Conservation (phyloP, 2,888 invertebrate genomes). For the Melinaea menophilus region DNA sequence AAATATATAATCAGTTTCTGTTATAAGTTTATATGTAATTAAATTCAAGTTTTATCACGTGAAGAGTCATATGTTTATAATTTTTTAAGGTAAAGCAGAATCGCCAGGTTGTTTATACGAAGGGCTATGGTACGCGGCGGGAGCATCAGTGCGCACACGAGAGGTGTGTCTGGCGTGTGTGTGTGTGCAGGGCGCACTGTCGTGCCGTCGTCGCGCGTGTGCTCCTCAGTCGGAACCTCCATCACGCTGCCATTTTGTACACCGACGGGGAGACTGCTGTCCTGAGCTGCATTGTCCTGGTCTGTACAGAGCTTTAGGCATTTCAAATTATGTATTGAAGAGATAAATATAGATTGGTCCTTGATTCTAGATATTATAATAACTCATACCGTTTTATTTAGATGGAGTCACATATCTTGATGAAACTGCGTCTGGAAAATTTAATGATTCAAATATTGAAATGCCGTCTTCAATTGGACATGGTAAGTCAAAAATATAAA, state of each 20-base stretch:
- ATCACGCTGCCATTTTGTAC: slow-evolving; percentile 83
- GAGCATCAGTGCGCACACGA: slow-evolving; percentile 80
- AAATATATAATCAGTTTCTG: too few species aligned
- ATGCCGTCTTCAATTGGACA: slow-evolving; percentile 42
- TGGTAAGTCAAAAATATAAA: slow-evolving; percentile 41
- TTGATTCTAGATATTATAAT: neutral
- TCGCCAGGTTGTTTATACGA: slow-evolving; percentile 83
- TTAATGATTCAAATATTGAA: slow-evolving; percentile 39
- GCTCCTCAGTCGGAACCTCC: slow-evolving; percentile 85
- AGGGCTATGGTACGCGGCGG: slow-evolving; percentile 82
- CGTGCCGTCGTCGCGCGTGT: slow-evolving; percentile 88
- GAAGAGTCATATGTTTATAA: neutral
- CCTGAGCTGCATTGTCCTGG: slow-evolving; percentile 87
- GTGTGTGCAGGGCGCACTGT: slow-evolving; percentile 83
- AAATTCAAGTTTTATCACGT: neutral
- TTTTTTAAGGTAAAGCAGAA: slow-evolving; percentile 26
- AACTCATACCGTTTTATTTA: slow-evolving; percentile 33
- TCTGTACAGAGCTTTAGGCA: slow-evolving; percentile 36
- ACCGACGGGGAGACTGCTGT: slow-evolving; percentile 84
- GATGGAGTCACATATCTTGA: slow-evolving; percentile 55
- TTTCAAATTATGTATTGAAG: neutral
- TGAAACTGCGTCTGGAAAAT: slow-evolving; percentile 44
- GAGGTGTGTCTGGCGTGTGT: slow-evolving; percentile 89
- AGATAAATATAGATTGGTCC: neutral
- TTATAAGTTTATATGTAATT: too few species aligned